These are phyloP conservation scores for Lordiphosa collinella DNA, from an alignment of 1,140 invertebrate genomes.

Conservation along the genomic window DNA sequence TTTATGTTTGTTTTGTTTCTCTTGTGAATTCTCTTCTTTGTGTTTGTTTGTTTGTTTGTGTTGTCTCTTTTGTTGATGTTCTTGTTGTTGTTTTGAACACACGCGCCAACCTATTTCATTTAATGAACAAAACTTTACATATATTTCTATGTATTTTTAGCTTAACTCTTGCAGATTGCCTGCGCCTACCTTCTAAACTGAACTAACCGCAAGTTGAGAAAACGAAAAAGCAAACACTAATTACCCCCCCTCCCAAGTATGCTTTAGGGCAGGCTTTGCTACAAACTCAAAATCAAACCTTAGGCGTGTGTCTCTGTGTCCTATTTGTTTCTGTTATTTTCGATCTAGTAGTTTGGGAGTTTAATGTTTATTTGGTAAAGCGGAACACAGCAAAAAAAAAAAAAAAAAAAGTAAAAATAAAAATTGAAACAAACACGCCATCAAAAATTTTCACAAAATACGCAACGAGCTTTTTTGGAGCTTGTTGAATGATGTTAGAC, in stretches of 20 bases:
- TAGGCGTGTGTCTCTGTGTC: too few species aligned
- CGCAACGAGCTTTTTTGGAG: conserved; percentile 14
- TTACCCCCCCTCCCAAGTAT: too few species aligned
- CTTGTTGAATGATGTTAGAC: conserved; percentile 72
- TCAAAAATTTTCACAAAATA: neutral
- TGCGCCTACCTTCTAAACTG: conserved; percentile 45
- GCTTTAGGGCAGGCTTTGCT: too few species aligned
- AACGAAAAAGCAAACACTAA: too few species aligned
- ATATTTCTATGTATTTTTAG: conserved; percentile 75
- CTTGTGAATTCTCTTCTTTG: neutral
- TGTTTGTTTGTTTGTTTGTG: conserved; percentile 2
- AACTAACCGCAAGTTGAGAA: conserved; percentile 21
- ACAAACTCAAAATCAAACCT: too few species aligned
- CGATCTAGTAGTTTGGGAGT: too few species aligned
- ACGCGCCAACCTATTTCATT: too few species aligned
- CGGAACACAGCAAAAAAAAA: conserved; percentile 23
- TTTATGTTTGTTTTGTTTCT: neutral
- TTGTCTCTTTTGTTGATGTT: conserved; percentile 14
- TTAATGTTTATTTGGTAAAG: too few species aligned
- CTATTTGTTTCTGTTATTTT: too few species aligned
- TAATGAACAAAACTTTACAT: conserved; percentile 13
- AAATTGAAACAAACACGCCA: too few species aligned
- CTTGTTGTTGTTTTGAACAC: too few species aligned
- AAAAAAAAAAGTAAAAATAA: neutral
- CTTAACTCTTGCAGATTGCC: conserved; percentile 68